Percentiles rank a stretch among this genome's conserved stretches.
Evolutionary conservation across 2,113 vertebrate genomes (phyloP).

Genomic region (Copsychus sechellarum): DNA sequence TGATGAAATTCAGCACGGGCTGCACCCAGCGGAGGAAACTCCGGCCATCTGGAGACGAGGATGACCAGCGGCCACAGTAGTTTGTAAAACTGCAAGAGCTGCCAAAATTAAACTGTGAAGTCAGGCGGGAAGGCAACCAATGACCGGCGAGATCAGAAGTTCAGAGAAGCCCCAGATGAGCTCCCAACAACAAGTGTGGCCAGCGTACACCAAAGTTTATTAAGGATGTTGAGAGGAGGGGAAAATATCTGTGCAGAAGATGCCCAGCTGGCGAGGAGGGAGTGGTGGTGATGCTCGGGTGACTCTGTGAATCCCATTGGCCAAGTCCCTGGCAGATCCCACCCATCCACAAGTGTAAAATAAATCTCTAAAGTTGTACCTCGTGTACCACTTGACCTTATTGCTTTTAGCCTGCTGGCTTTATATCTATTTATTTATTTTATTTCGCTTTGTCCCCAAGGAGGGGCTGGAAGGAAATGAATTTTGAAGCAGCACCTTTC

Average conservation of each 20-base stretch:
- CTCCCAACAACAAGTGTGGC: slow-evolving; percentile 66
- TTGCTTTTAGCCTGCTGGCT: slow-evolving; percentile 83
- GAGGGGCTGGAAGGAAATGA: slow-evolving; percentile 83
- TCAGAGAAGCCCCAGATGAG: slow-evolving; percentile 72
- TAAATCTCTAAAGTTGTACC: slow-evolving; percentile 83
- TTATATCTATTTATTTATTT: slow-evolving; percentile 73
- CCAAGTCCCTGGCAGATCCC: slow-evolving; percentile 77
- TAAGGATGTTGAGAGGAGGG: slow-evolving; percentile 59
- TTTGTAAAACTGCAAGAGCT: slow-evolving; percentile 47
- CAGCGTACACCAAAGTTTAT: slow-evolving; percentile 58
- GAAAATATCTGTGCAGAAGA: slow-evolving; percentile 72
- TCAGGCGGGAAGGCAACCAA: slow-evolving; percentile 67
- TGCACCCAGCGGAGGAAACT: slow-evolving; percentile 52
- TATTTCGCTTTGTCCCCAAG: slow-evolving; percentile 64
- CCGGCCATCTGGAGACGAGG: slow-evolving; percentile 49
- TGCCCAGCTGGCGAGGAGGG: slow-evolving; percentile 88
- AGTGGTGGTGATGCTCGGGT: slow-evolving; percentile 78
- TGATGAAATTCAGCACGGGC: not conserved
- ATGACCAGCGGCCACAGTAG: slow-evolving; percentile 41
- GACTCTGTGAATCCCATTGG: slow-evolving; percentile 86
- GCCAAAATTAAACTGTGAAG: slow-evolving; percentile 79
- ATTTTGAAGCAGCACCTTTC: slow-evolving; percentile 83
- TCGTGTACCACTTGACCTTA: slow-evolving; percentile 88
- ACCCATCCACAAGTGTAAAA: slow-evolving; percentile 88
- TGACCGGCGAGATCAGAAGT: slow-evolving; percentile 67